Percentiles rank a stretch among this genome's conserved stretches.
Evolutionary conservation across 2,888 invertebrate species (phyloP).

Genomic region (Adelognathus sp.): DNA sequence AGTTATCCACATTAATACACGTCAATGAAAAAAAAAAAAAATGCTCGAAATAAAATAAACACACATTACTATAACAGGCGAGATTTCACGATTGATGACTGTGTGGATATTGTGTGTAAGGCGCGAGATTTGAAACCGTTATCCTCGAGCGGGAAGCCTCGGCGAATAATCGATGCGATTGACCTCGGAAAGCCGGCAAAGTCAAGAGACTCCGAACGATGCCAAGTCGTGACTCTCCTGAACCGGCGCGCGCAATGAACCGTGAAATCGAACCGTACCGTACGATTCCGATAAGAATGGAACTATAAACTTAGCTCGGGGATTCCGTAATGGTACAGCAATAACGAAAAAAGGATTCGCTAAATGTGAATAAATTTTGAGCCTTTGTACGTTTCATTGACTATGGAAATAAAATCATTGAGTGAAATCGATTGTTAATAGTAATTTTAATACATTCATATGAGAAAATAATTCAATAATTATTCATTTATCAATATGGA

Average conservation of each 20-base stretch:
- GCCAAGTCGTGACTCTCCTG: conserved; percentile 31
- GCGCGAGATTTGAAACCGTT: conserved; percentile 28
- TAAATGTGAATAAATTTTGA: no score
- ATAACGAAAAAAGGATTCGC: no score
- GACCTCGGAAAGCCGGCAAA: conserved; percentile 37
- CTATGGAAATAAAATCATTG: no score
- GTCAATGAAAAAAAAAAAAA: neutral
- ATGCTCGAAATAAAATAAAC: neutral
- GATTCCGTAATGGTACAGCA: no score
- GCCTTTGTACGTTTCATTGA: no score
- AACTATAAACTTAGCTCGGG: no score
- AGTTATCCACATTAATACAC: neutral
- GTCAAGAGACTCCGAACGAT: neutral
- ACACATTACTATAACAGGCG: neutral
- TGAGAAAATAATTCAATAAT: no score
- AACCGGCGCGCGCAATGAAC: neutral
- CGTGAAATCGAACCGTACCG: conserved; percentile 14
- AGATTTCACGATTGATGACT: conserved; percentile 10
- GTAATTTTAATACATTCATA: no score
- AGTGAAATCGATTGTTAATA: no score
- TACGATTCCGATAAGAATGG: neutral
- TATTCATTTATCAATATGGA: no score
- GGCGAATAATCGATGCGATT: conserved; percentile 28
- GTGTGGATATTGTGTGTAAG: neutral
- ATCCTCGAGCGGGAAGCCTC: conserved; percentile 4